These are phyloP conservation scores for Stenolophus ochropezus DNA, from an alignment of 2,888 invertebrate species.

Conservation along the genomic window DNA sequence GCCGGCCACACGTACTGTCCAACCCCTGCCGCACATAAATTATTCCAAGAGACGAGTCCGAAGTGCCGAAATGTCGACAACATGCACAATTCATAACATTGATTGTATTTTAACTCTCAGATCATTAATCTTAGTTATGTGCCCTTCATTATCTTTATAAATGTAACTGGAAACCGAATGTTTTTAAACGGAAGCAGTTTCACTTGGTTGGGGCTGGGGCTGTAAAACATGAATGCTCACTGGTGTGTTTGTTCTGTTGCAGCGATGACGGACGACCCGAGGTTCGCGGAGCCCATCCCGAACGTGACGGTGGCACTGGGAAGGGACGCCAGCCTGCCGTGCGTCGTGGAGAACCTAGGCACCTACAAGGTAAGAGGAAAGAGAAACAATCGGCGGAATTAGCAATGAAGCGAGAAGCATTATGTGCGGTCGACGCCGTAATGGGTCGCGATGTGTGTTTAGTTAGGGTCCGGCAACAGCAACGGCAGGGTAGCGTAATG, in stretches of 20 bases:
- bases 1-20: slow-evolving; percentile 9
- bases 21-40: slow-evolving; percentile 38
- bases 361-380: slow-evolving; percentile 84
- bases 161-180: slow-evolving; percentile 59
- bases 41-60: slow-evolving; percentile 51
- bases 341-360: slow-evolving; percentile 92
- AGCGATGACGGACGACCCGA: slow-evolving; percentile 91
- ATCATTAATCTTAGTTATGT: slow-evolving; percentile 62
- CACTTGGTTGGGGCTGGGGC: slow-evolving; percentile 35
- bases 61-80: slow-evolving; percentile 58
- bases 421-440: slow-evolving; percentile 39
- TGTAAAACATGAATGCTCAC: slow-evolving; percentile 54
- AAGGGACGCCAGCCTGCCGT: slow-evolving; percentile 91
- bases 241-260: no score
- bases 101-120: slow-evolving; percentile 62
- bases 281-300: slow-evolving; percentile 92
- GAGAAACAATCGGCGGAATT: slow-evolving; percentile 21
- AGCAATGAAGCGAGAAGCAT: slow-evolving; percentile 34
- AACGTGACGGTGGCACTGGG: slow-evolving; percentile 94
- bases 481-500: slow-evolving; percentile 26
- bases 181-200: slow-evolving; percentile 50
- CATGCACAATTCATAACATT: slow-evolving; percentile 61
- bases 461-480: slow-evolving; percentile 4
- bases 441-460: slow-evolving; percentile 41
- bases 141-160: slow-evolving; percentile 61